A percentile compares a stretch with the other conserved stretches of the same genome.
These are phyloP conservation scores for Oncorhynchus tshawytscha DNA, from an alignment of 2,113 vertebrate species.

Conservation along the genomic window DNA sequence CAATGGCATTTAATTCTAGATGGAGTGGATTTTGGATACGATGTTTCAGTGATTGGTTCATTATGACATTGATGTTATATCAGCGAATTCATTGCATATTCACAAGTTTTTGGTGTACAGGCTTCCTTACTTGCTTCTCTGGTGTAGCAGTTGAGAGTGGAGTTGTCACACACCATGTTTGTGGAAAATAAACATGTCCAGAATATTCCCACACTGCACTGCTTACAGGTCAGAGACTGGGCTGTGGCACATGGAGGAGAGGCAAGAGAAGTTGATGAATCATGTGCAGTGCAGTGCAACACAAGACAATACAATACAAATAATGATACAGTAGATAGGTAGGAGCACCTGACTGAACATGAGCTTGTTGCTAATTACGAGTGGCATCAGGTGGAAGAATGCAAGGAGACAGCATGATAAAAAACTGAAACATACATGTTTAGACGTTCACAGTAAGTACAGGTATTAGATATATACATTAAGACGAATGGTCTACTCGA, in stretches of 20 bases:
- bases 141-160: slow-evolving; percentile 33
- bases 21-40: not conserved
- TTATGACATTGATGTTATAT: not conserved
- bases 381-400: no score
- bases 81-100: not conserved
- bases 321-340: no score
- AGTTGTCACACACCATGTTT: slow-evolving; percentile 20
- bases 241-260: slow-evolving; percentile 27
- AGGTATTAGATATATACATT: no score
- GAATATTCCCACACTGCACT: slow-evolving; percentile 21
- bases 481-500: no score
- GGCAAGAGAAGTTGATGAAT: not conserved
- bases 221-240: slow-evolving; percentile 37
- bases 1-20: slow-evolving; percentile 46
- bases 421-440: no score
- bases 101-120: not conserved
- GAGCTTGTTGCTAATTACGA: no score
- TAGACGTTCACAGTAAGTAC: no score
- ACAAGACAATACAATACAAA: no score
- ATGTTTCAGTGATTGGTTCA: no score
- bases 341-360: no score
- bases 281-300: no score
- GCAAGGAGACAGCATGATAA: no score
- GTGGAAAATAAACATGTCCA: slow-evolving; percentile 16
- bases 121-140: slow-evolving; percentile 48